phyloP scores from a whole-genome alignment of 2,113 vertebrate genomes.

The Alouatta palliata region DNA sequence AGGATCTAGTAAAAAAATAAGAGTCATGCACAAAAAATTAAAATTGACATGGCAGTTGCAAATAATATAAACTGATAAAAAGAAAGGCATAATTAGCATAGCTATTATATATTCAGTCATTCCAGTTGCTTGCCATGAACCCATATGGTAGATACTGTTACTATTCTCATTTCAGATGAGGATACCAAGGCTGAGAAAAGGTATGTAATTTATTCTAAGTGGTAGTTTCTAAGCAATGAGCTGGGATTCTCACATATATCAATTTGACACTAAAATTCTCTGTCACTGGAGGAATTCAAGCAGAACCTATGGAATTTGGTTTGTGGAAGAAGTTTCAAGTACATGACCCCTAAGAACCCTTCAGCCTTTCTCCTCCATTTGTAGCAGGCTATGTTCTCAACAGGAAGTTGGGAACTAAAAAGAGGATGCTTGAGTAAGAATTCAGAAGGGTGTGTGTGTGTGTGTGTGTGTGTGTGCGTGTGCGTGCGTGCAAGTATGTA shows the following conservation, averaged over 20 bases:
- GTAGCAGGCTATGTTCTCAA: not conserved
- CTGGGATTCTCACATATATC: not conserved
- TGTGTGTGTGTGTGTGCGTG: not conserved
- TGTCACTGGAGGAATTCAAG: not conserved
- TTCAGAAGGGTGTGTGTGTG: not conserved
- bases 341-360: not conserved
- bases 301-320: not conserved
- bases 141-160: not conserved
- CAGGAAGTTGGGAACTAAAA: not conserved
- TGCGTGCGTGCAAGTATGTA: no score
- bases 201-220: not conserved
- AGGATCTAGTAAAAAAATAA: not conserved
- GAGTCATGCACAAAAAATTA: not conserved
- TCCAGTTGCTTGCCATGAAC: not conserved
- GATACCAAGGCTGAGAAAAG: not conserved
- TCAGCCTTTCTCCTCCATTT: not conserved
- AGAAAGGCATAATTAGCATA: not conserved
- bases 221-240: not conserved
- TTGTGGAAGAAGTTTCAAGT: not conserved
- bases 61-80: not conserved
- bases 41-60: not conserved
- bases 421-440: not conserved
- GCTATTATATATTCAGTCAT: not conserved
- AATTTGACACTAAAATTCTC: not conserved
- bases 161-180: not conserved